Conservation (phyloP, 2,113 vertebrate species). For the Podarcis raffonei region DNA sequence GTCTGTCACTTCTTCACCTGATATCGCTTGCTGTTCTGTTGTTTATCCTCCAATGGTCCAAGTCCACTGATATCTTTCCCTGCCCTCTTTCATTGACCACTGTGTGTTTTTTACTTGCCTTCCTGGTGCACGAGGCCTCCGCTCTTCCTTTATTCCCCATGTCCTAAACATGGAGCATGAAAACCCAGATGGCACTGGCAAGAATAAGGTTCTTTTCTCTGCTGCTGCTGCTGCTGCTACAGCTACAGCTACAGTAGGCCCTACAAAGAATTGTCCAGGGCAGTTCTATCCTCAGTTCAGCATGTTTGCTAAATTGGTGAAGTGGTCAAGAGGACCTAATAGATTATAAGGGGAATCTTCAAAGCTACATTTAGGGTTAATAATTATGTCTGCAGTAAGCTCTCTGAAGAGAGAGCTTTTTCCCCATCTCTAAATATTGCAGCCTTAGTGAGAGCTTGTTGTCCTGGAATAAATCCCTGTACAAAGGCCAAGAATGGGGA, state of each 20-base stretch:
- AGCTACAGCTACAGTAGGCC: background rate
- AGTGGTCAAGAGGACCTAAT: too few species aligned
- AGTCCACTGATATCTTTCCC: background rate
- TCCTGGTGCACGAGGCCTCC: background rate
- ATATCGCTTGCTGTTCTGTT: background rate
- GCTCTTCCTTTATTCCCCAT: background rate
- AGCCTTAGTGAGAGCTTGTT: background rate
- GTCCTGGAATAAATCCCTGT: background rate
- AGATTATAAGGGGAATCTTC: too few species aligned
- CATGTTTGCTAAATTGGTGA: too few species aligned
- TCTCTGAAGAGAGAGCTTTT: too few species aligned
- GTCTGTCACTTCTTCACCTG: background rate
- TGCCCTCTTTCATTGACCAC: too few species aligned
- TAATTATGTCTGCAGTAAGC: too few species aligned
- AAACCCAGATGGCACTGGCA: background rate
- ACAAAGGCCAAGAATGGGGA: background rate
- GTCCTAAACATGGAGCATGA: background rate
- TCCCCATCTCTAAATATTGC: background rate
- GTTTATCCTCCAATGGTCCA: background rate
- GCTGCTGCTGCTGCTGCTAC: background rate
- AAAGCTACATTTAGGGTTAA: too few species aligned
- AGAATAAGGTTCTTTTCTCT: background rate
- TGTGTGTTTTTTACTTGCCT: background rate
- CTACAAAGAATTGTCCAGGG: background rate
- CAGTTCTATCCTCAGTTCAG: too few species aligned